phyloP scores from a whole-genome alignment of 2,888 invertebrate species.

The Heliconius ethilla region DNA sequence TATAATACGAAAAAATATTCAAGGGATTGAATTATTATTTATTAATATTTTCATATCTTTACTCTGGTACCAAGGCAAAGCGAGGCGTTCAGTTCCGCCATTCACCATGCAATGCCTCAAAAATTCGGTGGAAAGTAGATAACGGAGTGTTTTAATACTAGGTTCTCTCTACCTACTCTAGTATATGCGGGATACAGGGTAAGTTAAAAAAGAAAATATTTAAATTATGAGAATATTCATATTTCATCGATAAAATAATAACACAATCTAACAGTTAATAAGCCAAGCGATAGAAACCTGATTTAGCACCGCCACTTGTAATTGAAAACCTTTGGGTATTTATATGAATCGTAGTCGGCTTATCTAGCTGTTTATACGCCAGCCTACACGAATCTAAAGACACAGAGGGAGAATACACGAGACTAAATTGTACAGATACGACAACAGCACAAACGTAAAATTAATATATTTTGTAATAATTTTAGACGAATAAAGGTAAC shows the following conservation, averaged over 20 bases:
- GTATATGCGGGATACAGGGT: too few species aligned
- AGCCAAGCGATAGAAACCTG: constrained; percentile 53
- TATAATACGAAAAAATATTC: constrained; percentile 11
- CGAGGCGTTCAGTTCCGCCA: too few species aligned
- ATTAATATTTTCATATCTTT: too few species aligned
- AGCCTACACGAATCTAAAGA: constrained; percentile 45
- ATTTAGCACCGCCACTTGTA: constrained; percentile 54
- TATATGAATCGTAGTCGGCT: constrained; percentile 53
- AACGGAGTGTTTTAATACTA: not conserved
- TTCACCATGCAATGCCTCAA: too few species aligned
- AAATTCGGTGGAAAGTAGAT: not conserved
- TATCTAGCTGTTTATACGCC: constrained; percentile 49
- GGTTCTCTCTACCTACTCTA: too few species aligned
- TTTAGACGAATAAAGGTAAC: not conserved
- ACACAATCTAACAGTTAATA: constrained; percentile 53
- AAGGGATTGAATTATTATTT: too few species aligned
- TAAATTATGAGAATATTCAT: constrained; percentile 37
- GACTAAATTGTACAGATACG: constrained; percentile 7
- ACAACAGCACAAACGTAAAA: not conserved
- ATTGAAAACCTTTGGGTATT: constrained; percentile 56
- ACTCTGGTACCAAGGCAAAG: too few species aligned
- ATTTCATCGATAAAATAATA: constrained; percentile 48
- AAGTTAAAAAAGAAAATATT: not conserved
- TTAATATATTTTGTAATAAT: not conserved
- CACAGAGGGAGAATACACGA: constrained; percentile 31